These are phyloP conservation scores for Apotomis betuletana DNA, from an alignment of 2,888 invertebrate genomes.

Conservation along the genomic window DNA sequence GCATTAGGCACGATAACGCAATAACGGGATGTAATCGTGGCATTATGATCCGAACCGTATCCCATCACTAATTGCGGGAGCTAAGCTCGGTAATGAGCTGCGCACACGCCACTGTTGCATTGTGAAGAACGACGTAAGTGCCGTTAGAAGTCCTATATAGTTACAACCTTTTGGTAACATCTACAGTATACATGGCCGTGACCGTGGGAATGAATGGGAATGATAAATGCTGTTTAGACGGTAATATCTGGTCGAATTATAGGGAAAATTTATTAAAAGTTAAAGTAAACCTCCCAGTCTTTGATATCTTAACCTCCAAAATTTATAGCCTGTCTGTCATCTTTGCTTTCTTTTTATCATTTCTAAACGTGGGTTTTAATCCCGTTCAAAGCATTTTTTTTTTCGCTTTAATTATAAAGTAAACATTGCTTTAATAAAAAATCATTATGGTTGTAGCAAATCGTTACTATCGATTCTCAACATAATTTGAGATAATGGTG, in stretches of 20 bases:
- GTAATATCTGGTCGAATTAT: slow-evolving; percentile 6
- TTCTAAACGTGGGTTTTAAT: no score
- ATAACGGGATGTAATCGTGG: slow-evolving; percentile 42
- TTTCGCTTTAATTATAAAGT: no score
- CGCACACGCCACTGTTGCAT: slow-evolving; percentile 69
- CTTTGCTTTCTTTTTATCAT: no score
- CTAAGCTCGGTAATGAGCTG: slow-evolving; percentile 68
- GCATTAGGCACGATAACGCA: slow-evolving; percentile 30
- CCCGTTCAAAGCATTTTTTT: no score
- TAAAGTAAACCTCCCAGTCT: no score
- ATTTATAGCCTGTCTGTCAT: no score
- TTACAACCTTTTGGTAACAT: not conserved
- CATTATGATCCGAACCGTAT: slow-evolving; percentile 61
- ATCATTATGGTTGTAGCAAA: no score
- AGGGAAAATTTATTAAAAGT: not conserved
- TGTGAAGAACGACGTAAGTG: not conserved
- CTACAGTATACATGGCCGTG: not conserved
- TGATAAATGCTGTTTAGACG: slow-evolving; percentile 9
- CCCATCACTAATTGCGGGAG: slow-evolving; percentile 75
- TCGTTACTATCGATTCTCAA: no score
- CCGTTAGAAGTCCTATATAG: not conserved
- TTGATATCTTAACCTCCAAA: no score
- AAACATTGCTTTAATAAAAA: no score
- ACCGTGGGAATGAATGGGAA: slow-evolving; percentile 26
- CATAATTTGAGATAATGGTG: no score